Evolutionary conservation across 2,113 vertebrate genomes (phyloP).

Genomic region (Casuarius casuarius): DNA sequence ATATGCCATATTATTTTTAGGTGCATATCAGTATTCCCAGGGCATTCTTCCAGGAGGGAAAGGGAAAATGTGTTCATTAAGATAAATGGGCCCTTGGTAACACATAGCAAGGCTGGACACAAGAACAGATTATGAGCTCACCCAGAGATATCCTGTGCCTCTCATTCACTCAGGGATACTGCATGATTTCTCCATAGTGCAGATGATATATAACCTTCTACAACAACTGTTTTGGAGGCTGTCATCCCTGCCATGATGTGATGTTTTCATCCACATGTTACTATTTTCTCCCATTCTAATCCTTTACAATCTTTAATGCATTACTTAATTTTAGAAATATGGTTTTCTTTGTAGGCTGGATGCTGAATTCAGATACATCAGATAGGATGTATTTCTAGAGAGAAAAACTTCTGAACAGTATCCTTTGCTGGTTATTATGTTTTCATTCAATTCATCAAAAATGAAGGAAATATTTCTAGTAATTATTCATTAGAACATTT

Average conservation of each 20-base stretch:
- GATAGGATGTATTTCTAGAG: not conserved
- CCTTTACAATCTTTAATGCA: not conserved
- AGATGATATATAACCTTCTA: not conserved
- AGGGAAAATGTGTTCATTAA: not conserved
- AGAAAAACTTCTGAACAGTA: not conserved
- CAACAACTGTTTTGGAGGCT: not conserved
- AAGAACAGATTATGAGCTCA: not conserved
- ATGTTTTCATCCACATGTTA: not conserved
- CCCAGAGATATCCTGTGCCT: not conserved
- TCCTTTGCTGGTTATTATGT: not conserved
- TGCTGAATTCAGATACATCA: not conserved
- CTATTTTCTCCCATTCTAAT: not conserved
- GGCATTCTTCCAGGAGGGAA: not conserved
- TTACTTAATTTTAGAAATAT: not conserved
- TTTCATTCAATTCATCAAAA: not conserved
- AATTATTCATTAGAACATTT: not conserved
- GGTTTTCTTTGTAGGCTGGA: not conserved
- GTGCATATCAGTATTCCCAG: not conserved
- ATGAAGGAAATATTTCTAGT: not conserved
- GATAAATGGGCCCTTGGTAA: not conserved
- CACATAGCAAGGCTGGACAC: not conserved
- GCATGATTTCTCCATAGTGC: not conserved
- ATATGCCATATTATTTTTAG: not conserved
- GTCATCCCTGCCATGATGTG: not conserved
- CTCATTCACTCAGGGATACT: not conserved